phyloP scores from a whole-genome alignment of 2,888 invertebrate species.

The Sycophila texana region DNA sequence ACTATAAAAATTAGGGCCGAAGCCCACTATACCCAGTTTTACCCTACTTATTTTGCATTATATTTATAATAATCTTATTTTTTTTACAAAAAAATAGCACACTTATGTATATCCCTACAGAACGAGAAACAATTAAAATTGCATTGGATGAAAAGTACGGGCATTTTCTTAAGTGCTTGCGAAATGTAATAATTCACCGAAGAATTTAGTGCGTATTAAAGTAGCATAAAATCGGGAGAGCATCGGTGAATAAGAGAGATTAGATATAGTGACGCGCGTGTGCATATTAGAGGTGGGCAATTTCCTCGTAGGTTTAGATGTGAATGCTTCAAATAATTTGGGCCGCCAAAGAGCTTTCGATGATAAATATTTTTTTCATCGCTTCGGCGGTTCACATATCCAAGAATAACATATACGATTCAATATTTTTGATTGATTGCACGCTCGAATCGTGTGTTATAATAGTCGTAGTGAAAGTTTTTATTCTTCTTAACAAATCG shows the following conservation, averaged over 20 bases:
- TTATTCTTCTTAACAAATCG: constrained; percentile 16
- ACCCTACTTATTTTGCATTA: too few relatives aligned
- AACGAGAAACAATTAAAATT: constrained; percentile 1
- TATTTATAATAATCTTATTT: too few relatives aligned
- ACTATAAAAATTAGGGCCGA: too few relatives aligned
- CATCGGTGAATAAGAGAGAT: constrained; percentile 23
- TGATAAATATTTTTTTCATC: constrained; percentile 13
- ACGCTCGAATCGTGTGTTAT: not conserved
- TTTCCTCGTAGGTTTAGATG: not conserved
- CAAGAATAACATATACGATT: constrained; percentile 6
- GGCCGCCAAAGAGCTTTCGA: not conserved
- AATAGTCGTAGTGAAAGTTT: constrained; percentile 35
- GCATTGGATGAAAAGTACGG: constrained; percentile 5
- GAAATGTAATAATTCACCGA: constrained; percentile 38
- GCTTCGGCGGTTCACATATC: not conserved
- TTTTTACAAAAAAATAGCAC: too few relatives aligned
- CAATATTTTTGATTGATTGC: constrained; percentile 17
- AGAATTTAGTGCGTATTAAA: constrained; percentile 40
- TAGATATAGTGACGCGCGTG: not conserved
- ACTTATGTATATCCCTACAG: too few relatives aligned
- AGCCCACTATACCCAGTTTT: too few relatives aligned
- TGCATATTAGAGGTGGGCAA: constrained; percentile 27
- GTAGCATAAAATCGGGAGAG: constrained; percentile 25
- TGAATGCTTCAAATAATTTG: constrained; percentile 5
- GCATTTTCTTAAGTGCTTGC: constrained; percentile 24